These are phyloP conservation scores for Girardinus metallicus DNA, from an alignment of 2,797 vertebrate species.

Conservation along the genomic window DNA sequence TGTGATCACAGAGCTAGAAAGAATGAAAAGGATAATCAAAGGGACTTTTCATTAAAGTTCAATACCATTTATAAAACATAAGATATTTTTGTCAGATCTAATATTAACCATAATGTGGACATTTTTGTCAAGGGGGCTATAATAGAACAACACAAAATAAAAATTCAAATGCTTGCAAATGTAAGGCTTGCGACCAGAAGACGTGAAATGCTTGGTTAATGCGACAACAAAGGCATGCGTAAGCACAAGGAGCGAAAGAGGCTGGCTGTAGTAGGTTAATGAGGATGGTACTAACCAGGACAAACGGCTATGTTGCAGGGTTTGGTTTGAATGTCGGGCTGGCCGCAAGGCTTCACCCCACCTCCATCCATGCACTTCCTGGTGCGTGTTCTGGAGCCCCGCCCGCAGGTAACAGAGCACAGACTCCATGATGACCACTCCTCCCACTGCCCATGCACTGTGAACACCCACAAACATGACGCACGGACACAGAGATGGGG, in stretches of 20 bases:
- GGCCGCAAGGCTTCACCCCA: constrained; percentile 85
- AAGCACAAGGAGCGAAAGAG: constrained; percentile 20
- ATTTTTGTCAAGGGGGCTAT: neutral
- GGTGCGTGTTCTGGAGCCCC: constrained; percentile 90
- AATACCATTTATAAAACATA: neutral
- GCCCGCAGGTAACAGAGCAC: constrained; percentile 94
- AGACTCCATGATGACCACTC: constrained; percentile 96
- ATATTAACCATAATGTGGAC: neutral
- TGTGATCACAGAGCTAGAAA: neutral
- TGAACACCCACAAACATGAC: constrained; percentile 81
- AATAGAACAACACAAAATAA: neutral
- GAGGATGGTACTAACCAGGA: constrained; percentile 89
- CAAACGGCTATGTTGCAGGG: constrained; percentile 94
- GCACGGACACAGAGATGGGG: constrained; percentile 61
- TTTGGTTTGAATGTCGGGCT: constrained; percentile 90
- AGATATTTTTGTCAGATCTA: neutral
- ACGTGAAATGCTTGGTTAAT: constrained; percentile 10
- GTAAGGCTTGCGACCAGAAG: constrained; percentile 4
- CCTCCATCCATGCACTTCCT: constrained; percentile 88
- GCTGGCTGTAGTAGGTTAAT: constrained; percentile 50
- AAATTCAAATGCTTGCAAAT: constrained; percentile 20
- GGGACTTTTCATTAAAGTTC: neutral
- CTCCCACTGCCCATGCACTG: constrained; percentile 93
- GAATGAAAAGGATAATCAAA: neutral
- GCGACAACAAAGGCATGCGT: constrained; percentile 17